Evolutionary conservation across 2,888 invertebrate genomes (phyloP), one percentile per base, ranked within the genome.

Genomic region (Drosophila yooni): DNA sequence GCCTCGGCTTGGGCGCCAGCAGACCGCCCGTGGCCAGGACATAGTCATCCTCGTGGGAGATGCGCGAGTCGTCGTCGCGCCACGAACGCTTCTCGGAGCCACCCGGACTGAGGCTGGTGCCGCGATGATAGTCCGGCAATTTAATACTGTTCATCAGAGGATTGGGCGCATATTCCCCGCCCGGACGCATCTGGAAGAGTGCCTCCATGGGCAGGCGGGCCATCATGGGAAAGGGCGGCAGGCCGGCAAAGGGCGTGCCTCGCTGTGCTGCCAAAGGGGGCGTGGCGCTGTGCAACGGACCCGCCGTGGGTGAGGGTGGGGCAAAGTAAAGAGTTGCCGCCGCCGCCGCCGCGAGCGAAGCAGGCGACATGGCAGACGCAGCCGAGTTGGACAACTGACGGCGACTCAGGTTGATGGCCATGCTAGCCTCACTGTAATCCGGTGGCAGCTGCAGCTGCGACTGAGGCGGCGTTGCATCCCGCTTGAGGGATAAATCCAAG

Each of bases 401-500:
- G 94, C 93, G 85, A 67, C 97, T 97, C 62, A 97, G 94, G 92
- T 97, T 97, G 43, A 97, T 96, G 52, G 96, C 96, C 81, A 79
- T 79, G 46, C 46, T 46, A 13, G 64, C 43, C 93, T 96, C 96
- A 79, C 95, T 94, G 29, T 84, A 84, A 38, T 92, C 91, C 1
- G 48, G 48, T 0, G 48, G 29, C 36, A 94, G 95, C 74, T 94
- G 95, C 70, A 94, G 94, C 57, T 58, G 70, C 34, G 18, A 50
- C 51, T 43, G 69, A 0, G 95, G 95, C 78, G 96, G 96, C 21
- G 96, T 96, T 94, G 68, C 92, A 7, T 95, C 95, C 84, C 96
- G 96, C 91, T 97, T 98, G 7, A 97, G 95, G 3, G 98, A 98
- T 82, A 99, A 94, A 93, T 99, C 99, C 66, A 99, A 94, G 0